Evolutionary conservation across 2,113 vertebrate species (phyloP).

Genomic region (Hemiscyllium ocellatum): DNA sequence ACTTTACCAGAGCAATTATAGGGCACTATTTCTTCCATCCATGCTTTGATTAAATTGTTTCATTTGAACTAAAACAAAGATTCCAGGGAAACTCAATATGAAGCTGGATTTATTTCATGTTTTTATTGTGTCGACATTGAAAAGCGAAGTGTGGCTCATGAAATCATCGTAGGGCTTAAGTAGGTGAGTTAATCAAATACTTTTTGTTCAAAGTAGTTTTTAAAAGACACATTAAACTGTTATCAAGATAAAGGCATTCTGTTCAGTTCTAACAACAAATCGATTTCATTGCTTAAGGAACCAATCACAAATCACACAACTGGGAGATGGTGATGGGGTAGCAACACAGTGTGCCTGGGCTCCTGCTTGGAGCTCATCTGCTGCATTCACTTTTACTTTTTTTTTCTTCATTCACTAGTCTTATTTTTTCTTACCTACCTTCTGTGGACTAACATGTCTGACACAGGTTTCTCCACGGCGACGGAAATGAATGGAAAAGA

Average conservation of each 20-base stretch:
- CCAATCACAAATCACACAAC: background rate
- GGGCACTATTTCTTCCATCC: background rate
- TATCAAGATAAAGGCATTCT: background rate
- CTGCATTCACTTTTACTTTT: no score
- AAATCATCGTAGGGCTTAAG: background rate
- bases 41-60: no score
- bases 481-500: no score
- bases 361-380: no score
- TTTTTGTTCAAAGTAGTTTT: background rate
- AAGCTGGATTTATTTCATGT: background rate
- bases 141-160: background rate
- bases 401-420: no score
- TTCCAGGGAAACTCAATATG: background rate
- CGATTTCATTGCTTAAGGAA: background rate
- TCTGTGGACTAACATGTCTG: no score
- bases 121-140: background rate
- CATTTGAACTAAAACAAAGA: background rate
- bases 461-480: no score
- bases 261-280: background rate
- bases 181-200: no score
- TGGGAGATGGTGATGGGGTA: no score
- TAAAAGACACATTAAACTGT: background rate
- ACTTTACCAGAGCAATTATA: background rate
- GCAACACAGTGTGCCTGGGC: no score
- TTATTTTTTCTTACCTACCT: no score